Conservation (phyloP, 2,888 invertebrate species). For the Euplagia quadripunctaria region DNA sequence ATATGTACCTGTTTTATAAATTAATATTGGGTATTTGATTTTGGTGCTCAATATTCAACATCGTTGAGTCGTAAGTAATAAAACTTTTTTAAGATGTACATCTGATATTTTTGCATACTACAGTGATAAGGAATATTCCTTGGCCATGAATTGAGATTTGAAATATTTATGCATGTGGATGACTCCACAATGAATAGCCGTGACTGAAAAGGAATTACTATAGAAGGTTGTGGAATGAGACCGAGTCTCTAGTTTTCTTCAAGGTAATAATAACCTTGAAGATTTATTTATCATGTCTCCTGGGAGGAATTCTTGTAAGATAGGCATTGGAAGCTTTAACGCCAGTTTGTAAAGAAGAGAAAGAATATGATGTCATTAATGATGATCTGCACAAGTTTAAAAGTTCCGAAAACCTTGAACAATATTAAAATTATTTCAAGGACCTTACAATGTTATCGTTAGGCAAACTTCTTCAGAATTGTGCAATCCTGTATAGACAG, state of each 20-base stretch:
- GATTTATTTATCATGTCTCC: background rate
- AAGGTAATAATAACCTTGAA: too few relatives aligned
- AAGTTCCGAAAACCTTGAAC: slow-evolving; percentile 1
- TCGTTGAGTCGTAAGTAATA: too few relatives aligned
- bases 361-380: background rate
- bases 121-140: too few relatives aligned
- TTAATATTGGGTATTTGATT: too few relatives aligned
- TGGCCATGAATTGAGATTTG: too few relatives aligned
- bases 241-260: background rate
- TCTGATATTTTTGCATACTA: too few relatives aligned
- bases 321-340: background rate
- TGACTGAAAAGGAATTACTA: background rate
- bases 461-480: slow-evolving; percentile 13
- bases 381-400: background rate
- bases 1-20: too few relatives aligned
- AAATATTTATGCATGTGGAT: too few relatives aligned
- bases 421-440: slow-evolving; percentile 17
- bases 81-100: too few relatives aligned
- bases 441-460: slow-evolving; percentile 10
- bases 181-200: background rate
- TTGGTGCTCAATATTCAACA: too few relatives aligned
- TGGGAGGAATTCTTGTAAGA: background rate
- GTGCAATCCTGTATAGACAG: slow-evolving; percentile 4
- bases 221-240: background rate
- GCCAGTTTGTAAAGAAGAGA: background rate